A percentile compares a stretch with the other conserved stretches of the same genome.
Conservation (phyloP, 2,888 invertebrate species). For the Alsophila aescularia region DNA sequence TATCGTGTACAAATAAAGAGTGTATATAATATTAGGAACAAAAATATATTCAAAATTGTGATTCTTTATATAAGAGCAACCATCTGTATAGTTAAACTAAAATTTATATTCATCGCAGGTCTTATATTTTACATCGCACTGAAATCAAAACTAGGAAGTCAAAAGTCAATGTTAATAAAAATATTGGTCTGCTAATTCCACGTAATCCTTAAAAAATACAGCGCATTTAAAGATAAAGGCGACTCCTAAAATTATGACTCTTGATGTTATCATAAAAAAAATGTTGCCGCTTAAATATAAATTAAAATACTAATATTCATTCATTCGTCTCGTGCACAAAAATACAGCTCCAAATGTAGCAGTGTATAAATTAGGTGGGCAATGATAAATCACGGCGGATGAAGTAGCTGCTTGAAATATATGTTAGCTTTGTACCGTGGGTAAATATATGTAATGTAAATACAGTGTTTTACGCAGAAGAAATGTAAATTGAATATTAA, state of each 20-base stretch:
- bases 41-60: too few species aligned
- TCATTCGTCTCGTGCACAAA: constrained; percentile 46
- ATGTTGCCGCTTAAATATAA: constrained; percentile 51
- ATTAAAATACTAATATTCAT: constrained; percentile 56
- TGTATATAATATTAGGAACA: too few species aligned
- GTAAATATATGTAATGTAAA: constrained; percentile 11
- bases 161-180: not conserved
- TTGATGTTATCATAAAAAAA: constrained; percentile 13
- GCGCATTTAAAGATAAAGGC: constrained; percentile 8
- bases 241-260: constrained; percentile 14
- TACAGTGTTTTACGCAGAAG: not conserved
- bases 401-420: constrained; percentile 38
- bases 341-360: constrained; percentile 38
- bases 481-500: not conserved
- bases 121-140: too few species aligned
- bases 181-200: not conserved
- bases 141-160: too few species aligned
- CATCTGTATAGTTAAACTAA: too few species aligned
- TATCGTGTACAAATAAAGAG: too few species aligned
- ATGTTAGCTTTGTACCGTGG: constrained; percentile 28
- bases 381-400: constrained; percentile 47
- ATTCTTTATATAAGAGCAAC: too few species aligned
- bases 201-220: constrained; percentile 5
- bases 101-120: too few species aligned
- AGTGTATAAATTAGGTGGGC: constrained; percentile 47